Evolutionary conservation across 2,888 invertebrate genomes (phyloP).

Genomic region (Noctuana brunneofusca): DNA sequence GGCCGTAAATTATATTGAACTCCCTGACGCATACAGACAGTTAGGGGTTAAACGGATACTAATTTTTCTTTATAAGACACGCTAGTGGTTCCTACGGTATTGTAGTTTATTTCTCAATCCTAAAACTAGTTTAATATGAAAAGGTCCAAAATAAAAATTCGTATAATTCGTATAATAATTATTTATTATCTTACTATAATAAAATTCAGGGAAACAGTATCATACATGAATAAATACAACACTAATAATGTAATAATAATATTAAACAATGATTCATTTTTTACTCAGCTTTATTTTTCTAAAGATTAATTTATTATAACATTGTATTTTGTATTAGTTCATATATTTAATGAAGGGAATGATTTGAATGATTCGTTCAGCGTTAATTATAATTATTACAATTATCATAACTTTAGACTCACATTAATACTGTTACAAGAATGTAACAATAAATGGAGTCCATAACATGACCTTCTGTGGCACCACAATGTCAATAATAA

Average conservation of each 20-base stretch:
- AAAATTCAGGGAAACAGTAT: slow-evolving; percentile 81
- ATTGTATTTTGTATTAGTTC: slow-evolving; percentile 54
- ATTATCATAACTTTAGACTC: slow-evolving; percentile 43
- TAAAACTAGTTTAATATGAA: too few species aligned
- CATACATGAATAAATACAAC: slow-evolving; percentile 82
- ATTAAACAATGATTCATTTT: slow-evolving; percentile 45
- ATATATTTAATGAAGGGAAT: slow-evolving; percentile 70
- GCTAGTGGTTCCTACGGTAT: too few species aligned
- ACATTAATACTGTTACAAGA: slow-evolving; percentile 48
- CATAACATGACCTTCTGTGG: slow-evolving; percentile 10
- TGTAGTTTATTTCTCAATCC: too few species aligned
- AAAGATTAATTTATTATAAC: slow-evolving; percentile 55
- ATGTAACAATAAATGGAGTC: slow-evolving; percentile 52
- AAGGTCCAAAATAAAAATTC: slow-evolving; percentile 47
- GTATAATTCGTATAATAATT: slow-evolving; percentile 70
- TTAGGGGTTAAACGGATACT: too few species aligned
- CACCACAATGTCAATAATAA: background rate
- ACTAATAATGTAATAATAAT: slow-evolving; percentile 75
- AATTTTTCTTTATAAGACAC: too few species aligned
- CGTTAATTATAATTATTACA: slow-evolving; percentile 52
- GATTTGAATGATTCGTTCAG: slow-evolving; percentile 69
- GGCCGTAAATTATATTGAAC: too few species aligned
- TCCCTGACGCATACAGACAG: too few species aligned
- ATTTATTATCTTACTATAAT: slow-evolving; percentile 81
- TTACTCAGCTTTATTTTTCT: slow-evolving; percentile 60